phyloP scores from a whole-genome alignment of 2,888 invertebrate species.

The Trissolcus brochymenae region DNA sequence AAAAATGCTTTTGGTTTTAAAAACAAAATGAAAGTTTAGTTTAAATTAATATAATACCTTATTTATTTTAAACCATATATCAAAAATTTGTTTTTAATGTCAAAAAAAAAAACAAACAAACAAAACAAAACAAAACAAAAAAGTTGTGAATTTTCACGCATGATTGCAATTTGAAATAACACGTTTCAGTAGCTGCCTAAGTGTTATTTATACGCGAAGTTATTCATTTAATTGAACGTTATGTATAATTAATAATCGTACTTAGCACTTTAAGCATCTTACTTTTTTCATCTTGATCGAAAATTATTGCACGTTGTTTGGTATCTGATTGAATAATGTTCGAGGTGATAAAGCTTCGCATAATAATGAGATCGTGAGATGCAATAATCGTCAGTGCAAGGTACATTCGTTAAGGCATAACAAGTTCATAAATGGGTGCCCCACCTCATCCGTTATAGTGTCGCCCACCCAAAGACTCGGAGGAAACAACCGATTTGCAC shows the following conservation, averaged over 20 bases:
- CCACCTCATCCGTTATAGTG: conserved; percentile 74
- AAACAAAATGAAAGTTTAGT: too few relatives aligned
- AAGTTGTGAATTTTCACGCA: too few relatives aligned
- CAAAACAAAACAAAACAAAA: too few relatives aligned
- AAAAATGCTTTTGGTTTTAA: too few relatives aligned
- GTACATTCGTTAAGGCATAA: conserved; percentile 65
- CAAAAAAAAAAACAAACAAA: too few relatives aligned
- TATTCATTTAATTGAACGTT: not conserved
- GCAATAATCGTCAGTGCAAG: conserved; percentile 48
- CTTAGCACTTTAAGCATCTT: not conserved
- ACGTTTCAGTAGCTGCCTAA: not conserved
- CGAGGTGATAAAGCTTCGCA: conserved; percentile 34
- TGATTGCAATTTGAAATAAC: too few relatives aligned
- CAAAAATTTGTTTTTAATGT: too few relatives aligned
- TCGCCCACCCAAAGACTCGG: conserved; percentile 65
- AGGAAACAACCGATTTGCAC: conserved; percentile 73
- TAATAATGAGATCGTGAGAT: conserved; percentile 52
- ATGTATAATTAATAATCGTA: conserved; percentile 21
- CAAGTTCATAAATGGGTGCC: conserved; percentile 74
- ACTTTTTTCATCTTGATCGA: conserved; percentile 8
- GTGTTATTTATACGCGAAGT: conserved; percentile 1
- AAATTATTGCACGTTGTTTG: conserved; percentile 19
- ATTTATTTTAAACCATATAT: too few relatives aligned
- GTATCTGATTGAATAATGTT: conserved; percentile 36
- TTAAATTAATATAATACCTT: too few relatives aligned